phyloP scores from a whole-genome alignment of 2,797 vertebrate genomes.

The Graptemys geographica region DNA sequence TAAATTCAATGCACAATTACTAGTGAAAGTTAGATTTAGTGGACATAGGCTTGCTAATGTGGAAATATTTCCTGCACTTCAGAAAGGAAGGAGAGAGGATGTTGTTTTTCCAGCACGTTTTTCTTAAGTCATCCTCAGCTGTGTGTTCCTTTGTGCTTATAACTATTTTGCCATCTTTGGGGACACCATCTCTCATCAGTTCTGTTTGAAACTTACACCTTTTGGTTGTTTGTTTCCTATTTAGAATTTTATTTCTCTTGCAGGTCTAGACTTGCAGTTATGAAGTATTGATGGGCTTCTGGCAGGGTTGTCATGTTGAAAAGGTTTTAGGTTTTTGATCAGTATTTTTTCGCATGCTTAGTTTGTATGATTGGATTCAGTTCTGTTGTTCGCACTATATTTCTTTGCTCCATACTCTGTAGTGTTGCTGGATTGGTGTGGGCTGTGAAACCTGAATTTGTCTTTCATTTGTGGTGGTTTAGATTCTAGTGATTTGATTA shows the following conservation, averaged over 20 bases:
- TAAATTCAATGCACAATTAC: neutral
- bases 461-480: conserved; percentile 12
- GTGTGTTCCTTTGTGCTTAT: neutral
- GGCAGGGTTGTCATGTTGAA: conserved; percentile 62
- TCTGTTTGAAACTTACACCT: neutral
- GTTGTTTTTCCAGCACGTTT: too few species aligned
- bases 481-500: neutral
- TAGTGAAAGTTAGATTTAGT: neutral
- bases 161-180: neutral
- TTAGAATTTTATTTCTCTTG: conserved; percentile 69
- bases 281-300: conserved; percentile 74
- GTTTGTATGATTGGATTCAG: conserved; percentile 46
- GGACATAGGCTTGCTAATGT: neutral
- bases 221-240: conserved; percentile 38
- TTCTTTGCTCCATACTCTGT: neutral
- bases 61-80: neutral
- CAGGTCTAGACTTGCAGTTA: conserved; percentile 74
- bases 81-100: neutral
- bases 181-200: neutral
- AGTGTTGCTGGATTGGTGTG: neutral
- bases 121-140: neutral
- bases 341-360: conserved; percentile 52
- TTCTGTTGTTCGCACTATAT: neutral
- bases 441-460: neutral
- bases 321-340: conserved; percentile 70